These are phyloP conservation scores for Aptenodytes forsteri DNA, from an alignment of 2,113 vertebrate species.

Conservation along the genomic window DNA sequence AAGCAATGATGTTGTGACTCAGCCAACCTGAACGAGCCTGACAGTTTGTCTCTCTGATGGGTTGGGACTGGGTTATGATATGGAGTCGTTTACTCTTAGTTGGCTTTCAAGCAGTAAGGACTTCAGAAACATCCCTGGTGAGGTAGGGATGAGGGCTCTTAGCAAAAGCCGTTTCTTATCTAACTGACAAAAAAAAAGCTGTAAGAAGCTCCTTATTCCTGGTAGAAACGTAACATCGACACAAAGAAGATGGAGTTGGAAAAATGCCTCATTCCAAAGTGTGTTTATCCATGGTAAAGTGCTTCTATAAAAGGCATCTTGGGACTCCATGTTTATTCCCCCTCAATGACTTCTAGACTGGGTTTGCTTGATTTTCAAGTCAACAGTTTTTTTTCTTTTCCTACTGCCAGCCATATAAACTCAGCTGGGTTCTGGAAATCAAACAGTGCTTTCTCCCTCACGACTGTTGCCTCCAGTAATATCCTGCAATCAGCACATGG, in stretches of 20 bases:
- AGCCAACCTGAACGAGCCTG: conserved; percentile 36
- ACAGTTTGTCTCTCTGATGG: conserved; percentile 22
- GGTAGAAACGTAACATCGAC: not conserved
- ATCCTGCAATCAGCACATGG: not conserved
- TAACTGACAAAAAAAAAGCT: not conserved
- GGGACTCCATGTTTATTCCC: conserved; percentile 27
- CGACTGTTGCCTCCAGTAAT: not conserved
- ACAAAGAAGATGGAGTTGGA: not conserved
- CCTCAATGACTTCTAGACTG: conserved; percentile 10
- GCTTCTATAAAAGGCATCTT: conserved; percentile 41
- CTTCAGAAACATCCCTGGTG: conserved; percentile 3
- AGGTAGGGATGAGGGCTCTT: conserved; percentile 17
- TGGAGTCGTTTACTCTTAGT: not conserved
- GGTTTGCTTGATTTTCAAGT: conserved; percentile 20
- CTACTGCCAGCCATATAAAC: not conserved
- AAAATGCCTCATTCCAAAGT: conserved; percentile 33
- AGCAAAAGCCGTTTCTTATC: not conserved
- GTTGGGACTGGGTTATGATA: not conserved
- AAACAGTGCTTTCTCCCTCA: not conserved
- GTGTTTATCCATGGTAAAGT: conserved; percentile 39
- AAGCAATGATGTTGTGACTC: conserved; percentile 57
- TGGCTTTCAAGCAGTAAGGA: conserved; percentile 26
- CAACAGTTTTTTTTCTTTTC: not conserved
- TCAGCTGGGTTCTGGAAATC: conserved; percentile 16
- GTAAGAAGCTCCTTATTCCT: conserved; percentile 14